phyloP scores from a whole-genome alignment of 2,113 vertebrate species.

The Propithecus coquereli region DNA sequence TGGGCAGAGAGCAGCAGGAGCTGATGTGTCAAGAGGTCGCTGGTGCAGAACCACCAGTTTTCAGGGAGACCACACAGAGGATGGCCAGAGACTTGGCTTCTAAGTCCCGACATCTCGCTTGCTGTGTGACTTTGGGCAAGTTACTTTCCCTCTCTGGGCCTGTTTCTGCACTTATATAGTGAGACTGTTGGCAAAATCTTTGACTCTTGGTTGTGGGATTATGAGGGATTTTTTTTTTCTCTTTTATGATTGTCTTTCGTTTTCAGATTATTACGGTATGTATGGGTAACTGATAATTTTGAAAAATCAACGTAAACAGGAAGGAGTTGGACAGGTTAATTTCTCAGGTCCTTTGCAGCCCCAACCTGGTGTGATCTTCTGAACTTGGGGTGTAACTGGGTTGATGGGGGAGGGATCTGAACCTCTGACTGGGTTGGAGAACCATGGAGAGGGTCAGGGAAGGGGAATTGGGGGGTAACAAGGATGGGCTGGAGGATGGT shows the following conservation, averaged over 20 bases:
- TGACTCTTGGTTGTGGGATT: not conserved
- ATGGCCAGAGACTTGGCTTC: not conserved
- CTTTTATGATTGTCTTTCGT: not conserved
- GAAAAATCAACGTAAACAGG: not conserved
- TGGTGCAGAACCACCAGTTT: not conserved
- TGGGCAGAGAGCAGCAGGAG: not conserved
- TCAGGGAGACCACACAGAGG: not conserved
- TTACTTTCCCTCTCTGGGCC: slow-evolving; percentile 21
- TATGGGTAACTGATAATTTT: not conserved
- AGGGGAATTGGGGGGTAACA: not conserved
- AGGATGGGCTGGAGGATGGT: not conserved
- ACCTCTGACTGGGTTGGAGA: not conserved
- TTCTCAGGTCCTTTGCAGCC: not conserved
- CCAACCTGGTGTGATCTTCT: not conserved
- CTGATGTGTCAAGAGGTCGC: not conserved
- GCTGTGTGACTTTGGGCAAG: slow-evolving; percentile 44
- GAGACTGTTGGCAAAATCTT: not conserved
- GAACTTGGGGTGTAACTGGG: not conserved
- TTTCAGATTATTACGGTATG: not conserved
- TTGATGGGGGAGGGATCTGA: not conserved
- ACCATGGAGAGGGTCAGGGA: not conserved
- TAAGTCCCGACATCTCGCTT: not conserved
- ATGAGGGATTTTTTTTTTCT: not conserved
- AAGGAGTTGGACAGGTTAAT: not conserved
- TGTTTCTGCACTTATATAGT: not conserved